Base-by-base conservation (phyloP, 2,888 invertebrate genomes). In the Phania funesta region DNA sequence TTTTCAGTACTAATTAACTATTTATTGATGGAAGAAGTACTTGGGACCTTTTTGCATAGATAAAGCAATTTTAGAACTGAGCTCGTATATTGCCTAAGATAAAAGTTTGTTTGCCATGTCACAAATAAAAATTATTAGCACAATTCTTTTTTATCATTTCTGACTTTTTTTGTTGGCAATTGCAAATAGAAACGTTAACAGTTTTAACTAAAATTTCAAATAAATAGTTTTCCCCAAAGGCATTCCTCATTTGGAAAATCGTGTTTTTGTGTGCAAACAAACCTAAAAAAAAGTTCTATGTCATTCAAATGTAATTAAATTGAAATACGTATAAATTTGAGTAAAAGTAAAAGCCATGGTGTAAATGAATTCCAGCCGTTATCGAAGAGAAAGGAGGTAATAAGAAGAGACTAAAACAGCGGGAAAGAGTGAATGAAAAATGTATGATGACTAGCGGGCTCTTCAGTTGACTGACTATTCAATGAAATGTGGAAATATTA, bases 261-360 rank as follows among this genome's bases (percentile, higher is more conserved):
- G n/a, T n/a, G n/a, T 56, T 22, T 35, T 58, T 38, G 26, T 56
- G 11, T 52, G 16, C 46, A 48, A 1, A 46, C 44, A 62, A 62
- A 41, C 32, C 32, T 48, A 48, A 44, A 32, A 35, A 24, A 64
- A 64, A 65, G 9, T 32, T 58, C n/a, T 58, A 16, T 24, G 26
- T 48, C 58, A 75, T 50, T 67, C 58, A 65, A 56, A 9, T 38
- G 41, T 67, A 75, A 75, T 75, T 75, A 38, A 65, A 67, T 67
- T 67, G 65, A 75, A 67, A 58, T 75, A 4, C 32, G 35, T 48
- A 35, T 38, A 65, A 38, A 56, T 46, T 29, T 35, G 16, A 16
- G 44, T 64, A n/a, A 5, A 50, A 24, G 11, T 32, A 35, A 16
- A 62, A 48, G 24, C 16, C 44, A 20, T 7, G 11, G n/a, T 44